Evolutionary conservation across 1,140 invertebrate genomes (phyloP).

Genomic region (Heliconius melpomene): DNA sequence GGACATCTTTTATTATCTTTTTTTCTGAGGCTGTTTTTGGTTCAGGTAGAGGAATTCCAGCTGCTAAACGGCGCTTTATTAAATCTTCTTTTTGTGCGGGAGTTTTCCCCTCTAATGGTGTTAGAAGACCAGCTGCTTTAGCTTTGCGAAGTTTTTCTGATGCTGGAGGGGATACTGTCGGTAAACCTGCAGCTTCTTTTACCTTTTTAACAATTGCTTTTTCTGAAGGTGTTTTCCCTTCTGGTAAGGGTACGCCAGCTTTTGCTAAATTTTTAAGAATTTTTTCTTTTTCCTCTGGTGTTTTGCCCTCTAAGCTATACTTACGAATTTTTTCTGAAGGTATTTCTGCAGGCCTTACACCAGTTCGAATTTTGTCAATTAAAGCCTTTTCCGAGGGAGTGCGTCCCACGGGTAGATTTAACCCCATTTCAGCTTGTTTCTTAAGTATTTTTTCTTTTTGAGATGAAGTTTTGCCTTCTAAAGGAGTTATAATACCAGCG

Average conservation of each 20-base stretch:
- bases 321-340: constrained; percentile 15
- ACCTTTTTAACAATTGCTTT: constrained; percentile 40
- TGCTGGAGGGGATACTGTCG: constrained; percentile 31
- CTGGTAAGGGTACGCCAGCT: constrained; percentile 40
- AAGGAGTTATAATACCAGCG: constrained; percentile 43
- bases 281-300: constrained; percentile 51
- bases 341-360: background rate
- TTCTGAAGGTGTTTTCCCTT: constrained; percentile 31
- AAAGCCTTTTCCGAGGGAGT: constrained; percentile 51
- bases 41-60: constrained; percentile 47
- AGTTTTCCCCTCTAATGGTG: constrained; percentile 49
- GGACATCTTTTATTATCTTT: constrained; percentile 3
- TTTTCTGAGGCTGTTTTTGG: constrained; percentile 49
- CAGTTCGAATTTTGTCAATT: constrained; percentile 20
- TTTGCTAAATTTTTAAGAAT: constrained; percentile 43
- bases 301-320: constrained; percentile 35
- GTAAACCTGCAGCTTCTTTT: constrained; percentile 35
- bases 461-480: constrained; percentile 39
- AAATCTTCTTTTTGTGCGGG: constrained; percentile 50
- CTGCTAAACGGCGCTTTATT: constrained; percentile 36
- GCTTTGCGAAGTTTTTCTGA: constrained; percentile 38
- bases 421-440: constrained; percentile 33
- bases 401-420: constrained; percentile 47
- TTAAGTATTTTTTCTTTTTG: constrained; percentile 46
- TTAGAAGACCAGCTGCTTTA: constrained; percentile 38